These are phyloP conservation scores for Patella pellucida DNA, from an alignment of 2,888 invertebrate species.

Conservation along the genomic window DNA sequence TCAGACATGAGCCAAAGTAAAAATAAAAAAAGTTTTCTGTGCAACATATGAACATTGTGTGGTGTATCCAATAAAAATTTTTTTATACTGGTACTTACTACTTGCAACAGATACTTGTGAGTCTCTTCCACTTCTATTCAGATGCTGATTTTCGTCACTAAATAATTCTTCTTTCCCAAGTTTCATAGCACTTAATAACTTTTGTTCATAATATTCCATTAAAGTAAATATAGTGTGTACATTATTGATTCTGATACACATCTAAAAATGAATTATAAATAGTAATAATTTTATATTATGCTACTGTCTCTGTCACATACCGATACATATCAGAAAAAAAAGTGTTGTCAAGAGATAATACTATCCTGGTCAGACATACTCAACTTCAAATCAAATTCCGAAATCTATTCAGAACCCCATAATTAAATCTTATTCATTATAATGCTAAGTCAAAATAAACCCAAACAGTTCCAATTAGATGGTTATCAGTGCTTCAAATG, in stretches of 20 bases:
- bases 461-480: no score
- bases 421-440: no score
- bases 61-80: no score
- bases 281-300: not conserved
- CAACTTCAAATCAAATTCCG: no score
- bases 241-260: slow-evolving; percentile 62
- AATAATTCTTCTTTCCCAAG: not conserved
- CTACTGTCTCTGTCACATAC: not conserved
- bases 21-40: no score
- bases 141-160: slow-evolving; percentile 9
- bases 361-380: no score
- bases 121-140: not conserved
- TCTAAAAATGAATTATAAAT: slow-evolving; percentile 40
- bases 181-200: slow-evolving; percentile 30
- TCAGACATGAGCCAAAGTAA: no score
- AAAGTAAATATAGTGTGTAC: slow-evolving; percentile 44
- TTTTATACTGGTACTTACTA: not conserved
- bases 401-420: no score
- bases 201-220: slow-evolving; percentile 43
- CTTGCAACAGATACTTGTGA: not conserved
- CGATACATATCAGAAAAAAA: slow-evolving; percentile 10
- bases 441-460: no score
- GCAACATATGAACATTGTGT: no score
- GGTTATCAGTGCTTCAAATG: no score
- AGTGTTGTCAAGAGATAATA: not conserved